A percentile compares a stretch with the other conserved stretches of the same genome.
phyloP scores from a whole-genome alignment of 2,888 invertebrate genomes.

The Cyrtodaria siliqua region DNA sequence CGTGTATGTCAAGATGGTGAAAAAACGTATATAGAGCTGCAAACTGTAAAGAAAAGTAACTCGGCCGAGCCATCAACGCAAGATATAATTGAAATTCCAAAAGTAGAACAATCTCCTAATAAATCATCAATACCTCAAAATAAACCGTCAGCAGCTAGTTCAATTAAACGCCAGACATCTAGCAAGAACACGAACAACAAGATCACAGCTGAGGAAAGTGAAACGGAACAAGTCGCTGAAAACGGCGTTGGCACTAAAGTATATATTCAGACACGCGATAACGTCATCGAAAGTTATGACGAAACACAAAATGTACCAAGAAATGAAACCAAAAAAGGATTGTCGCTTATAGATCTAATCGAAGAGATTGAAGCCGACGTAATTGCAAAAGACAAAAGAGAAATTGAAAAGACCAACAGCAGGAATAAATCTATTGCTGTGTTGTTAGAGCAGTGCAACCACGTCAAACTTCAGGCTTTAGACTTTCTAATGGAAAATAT shows the following conservation, averaged over 20 bases:
- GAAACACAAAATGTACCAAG: slow-evolving; percentile 38
- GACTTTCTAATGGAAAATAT: slow-evolving; percentile 62
- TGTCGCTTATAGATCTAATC: slow-evolving; percentile 56
- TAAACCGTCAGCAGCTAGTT: background rate
- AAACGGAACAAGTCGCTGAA: slow-evolving; percentile 21
- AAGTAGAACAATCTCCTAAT: background rate
- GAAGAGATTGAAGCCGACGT: slow-evolving; percentile 60
- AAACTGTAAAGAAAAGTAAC: slow-evolving; percentile 49
- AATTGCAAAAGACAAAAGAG: slow-evolving; percentile 32
- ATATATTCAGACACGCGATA: slow-evolving; percentile 53
- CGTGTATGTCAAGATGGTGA: slow-evolving; percentile 53
- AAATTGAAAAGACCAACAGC: slow-evolving; percentile 30
- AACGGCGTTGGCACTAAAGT: slow-evolving; percentile 46
- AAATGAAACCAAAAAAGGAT: slow-evolving; percentile 27
- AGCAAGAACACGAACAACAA: background rate
- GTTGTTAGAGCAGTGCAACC: slow-evolving; percentile 59
- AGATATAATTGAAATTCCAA: background rate
- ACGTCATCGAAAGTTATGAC: slow-evolving; percentile 48
- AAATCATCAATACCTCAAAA: background rate
- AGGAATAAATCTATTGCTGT: slow-evolving; percentile 40
- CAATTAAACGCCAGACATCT: background rate
- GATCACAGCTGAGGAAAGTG: slow-evolving; percentile 1
- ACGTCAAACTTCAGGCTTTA: slow-evolving; percentile 58
- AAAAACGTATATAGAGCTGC: slow-evolving; percentile 64
- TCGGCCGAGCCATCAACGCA: background rate